Percentiles rank a stretch among this genome's conserved stretches.
Evolutionary conservation across 2,113 vertebrate species (phyloP).

Genomic region (Lipotes vexillifer): DNA sequence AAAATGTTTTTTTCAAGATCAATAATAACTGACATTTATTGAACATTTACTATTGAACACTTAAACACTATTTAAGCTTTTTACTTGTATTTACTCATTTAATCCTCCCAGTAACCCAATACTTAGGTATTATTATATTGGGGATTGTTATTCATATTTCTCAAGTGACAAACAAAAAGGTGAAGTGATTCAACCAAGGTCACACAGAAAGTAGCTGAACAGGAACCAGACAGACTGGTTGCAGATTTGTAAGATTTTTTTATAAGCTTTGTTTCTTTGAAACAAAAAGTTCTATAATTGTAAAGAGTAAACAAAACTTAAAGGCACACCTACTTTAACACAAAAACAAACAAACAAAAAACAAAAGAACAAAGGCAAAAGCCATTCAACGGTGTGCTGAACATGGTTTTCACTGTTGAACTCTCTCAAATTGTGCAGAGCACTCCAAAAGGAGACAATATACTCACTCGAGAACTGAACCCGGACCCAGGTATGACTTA

Average conservation of each 20-base stretch:
- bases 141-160: not conserved
- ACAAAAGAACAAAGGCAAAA: not conserved
- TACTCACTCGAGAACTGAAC: not conserved
- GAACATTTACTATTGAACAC: too few relatives aligned
- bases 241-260: not conserved
- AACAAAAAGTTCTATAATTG: not conserved
- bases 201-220: not conserved
- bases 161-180: not conserved
- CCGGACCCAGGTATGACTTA: not conserved
- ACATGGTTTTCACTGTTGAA: not conserved
- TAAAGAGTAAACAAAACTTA: constrained; percentile 5
- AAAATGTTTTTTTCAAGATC: not conserved
- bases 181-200: not conserved
- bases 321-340: not conserved
- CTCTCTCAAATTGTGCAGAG: not conserved
- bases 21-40: not conserved
- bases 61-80: not conserved
- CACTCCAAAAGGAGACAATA: not conserved
- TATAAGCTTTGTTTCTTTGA: constrained; percentile 33
- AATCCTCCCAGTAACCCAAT: not conserved
- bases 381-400: not conserved
- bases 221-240: not conserved
- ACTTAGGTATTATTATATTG: not conserved
- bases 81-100: not conserved
- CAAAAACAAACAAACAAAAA: not conserved